Conservation (phyloP, 2,888 invertebrate species). For the Anarsia innoxiella region DNA sequence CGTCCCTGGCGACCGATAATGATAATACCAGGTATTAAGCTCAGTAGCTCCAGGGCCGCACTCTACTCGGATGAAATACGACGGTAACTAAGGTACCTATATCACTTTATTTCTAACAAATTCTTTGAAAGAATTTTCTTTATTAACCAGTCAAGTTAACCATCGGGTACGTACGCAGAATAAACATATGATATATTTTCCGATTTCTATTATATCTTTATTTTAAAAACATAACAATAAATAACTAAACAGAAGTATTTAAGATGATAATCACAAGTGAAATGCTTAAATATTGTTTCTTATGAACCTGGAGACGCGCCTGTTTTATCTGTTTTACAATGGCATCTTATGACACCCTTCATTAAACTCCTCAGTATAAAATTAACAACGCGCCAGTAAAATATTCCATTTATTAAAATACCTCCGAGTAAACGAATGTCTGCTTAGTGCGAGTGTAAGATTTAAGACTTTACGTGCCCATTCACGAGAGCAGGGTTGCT, state of each 20-base stretch:
- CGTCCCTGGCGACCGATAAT: conserved; percentile 32
- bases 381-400: conserved; percentile 59
- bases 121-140: no score
- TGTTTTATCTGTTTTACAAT: conserved; percentile 28
- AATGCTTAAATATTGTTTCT: no score
- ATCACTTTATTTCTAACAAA: no score
- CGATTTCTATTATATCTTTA: no score
- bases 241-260: no score
- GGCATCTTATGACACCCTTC: conserved; percentile 55
- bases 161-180: no score
- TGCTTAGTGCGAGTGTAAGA: conserved; percentile 53
- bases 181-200: no score
- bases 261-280: no score
- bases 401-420: conserved; percentile 70
- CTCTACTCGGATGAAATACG: no score
- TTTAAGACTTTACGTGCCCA: conserved; percentile 62
- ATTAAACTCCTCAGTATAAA: conserved; percentile 52
- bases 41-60: conserved; percentile 12
- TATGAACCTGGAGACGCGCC: not conserved
- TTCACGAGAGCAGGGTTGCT: conserved; percentile 30
- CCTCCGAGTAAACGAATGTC: conserved; percentile 56
- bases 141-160: no score
- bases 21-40: conserved; percentile 36
- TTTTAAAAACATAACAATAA: no score
- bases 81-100: no score